Conservation (phyloP, 2,113 vertebrate genomes). For the Hepsetus odoe region DNA sequence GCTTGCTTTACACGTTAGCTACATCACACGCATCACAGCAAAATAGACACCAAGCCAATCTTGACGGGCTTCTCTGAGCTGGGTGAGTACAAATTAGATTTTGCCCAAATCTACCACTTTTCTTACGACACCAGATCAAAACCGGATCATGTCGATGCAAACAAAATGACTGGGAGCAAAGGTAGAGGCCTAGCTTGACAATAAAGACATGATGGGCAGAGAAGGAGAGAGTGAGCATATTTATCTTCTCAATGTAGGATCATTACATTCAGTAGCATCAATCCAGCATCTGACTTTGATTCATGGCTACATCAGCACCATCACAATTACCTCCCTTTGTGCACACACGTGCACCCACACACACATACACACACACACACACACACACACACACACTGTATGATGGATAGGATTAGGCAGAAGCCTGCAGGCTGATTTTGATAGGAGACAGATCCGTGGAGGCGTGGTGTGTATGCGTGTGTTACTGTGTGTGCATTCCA, state of each 20-base stretch:
- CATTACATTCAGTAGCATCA: constrained; percentile 47
- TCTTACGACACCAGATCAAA: background rate
- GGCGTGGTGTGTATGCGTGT: constrained; percentile 22
- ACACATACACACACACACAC: constrained; percentile 26
- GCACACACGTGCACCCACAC: too few species aligned
- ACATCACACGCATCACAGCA: too few species aligned
- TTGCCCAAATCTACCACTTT: too few species aligned
- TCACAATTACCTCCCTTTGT: constrained; percentile 66
- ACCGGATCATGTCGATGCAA: too few species aligned
- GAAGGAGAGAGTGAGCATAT: constrained; percentile 22
- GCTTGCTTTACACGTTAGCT: too few species aligned
- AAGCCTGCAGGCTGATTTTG: constrained; percentile 59
- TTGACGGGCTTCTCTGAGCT: too few species aligned
- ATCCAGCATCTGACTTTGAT: constrained; percentile 58
- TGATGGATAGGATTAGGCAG: constrained; percentile 61
- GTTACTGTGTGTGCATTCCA: constrained; percentile 22
- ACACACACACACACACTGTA: constrained; percentile 15
- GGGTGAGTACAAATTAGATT: too few species aligned
- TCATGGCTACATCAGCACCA: constrained; percentile 60
- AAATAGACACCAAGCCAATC: too few species aligned
- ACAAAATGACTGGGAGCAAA: too few species aligned
- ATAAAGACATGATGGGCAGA: background rate
- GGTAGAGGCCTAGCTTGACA: background rate
- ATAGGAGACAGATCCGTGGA: constrained; percentile 57
- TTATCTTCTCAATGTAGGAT: constrained; percentile 40